These are phyloP conservation scores for Toxostoma redivivum DNA, from an alignment of 2,113 vertebrate species.

Conservation along the genomic window DNA sequence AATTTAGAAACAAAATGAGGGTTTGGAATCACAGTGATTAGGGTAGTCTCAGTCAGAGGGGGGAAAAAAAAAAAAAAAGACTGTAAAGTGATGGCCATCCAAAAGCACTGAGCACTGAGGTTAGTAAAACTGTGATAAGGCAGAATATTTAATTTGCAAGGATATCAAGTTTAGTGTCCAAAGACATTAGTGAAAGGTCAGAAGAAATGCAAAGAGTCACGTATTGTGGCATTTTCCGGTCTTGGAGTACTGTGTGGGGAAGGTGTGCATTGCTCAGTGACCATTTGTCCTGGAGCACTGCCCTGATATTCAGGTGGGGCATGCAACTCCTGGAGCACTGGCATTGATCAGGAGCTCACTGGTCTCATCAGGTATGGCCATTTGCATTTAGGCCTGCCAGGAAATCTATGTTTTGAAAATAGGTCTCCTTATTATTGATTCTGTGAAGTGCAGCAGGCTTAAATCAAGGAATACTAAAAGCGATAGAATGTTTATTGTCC, in stretches of 20 bases:
- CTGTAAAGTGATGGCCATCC: not conserved
- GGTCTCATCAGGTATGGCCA: not conserved
- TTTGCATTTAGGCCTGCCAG: not conserved
- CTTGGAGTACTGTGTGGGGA: not conserved
- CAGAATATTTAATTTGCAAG: not conserved
- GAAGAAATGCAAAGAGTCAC: not conserved
- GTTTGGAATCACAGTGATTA: not conserved
- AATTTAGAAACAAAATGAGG: not conserved
- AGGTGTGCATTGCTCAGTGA: fast-evolving
- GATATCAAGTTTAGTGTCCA: not conserved
- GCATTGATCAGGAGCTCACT: not conserved
- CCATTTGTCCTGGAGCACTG: not conserved
- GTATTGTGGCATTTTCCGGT: not conserved
- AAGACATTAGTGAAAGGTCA: not conserved
- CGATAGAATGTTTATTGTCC: not conserved
- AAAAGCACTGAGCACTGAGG: not conserved
- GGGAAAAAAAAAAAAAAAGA: fast-evolving
- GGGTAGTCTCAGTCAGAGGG: not conserved
- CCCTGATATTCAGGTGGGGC: not conserved
- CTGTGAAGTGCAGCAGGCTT: not conserved
- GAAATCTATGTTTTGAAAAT: not conserved
- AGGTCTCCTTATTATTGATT: not conserved
- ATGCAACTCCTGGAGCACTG: not conserved
- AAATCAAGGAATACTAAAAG: not conserved
- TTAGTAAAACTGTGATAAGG: not conserved